Conservation (phyloP, 2,797 vertebrate species). For the Epinephelus malabaricus region DNA sequence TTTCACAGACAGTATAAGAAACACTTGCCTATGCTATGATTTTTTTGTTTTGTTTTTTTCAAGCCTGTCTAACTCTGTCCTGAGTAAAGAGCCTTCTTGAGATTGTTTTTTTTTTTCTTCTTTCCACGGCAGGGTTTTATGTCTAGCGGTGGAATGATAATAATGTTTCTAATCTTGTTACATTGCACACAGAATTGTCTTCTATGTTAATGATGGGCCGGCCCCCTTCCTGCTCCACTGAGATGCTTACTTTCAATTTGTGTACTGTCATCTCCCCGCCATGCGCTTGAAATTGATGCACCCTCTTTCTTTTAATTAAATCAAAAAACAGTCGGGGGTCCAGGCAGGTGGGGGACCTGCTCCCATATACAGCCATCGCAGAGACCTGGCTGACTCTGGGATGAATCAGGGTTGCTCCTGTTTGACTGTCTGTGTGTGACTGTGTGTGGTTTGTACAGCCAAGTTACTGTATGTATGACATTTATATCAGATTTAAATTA, state of each 20-base stretch:
- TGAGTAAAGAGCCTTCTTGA: constrained; percentile 40
- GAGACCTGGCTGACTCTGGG: constrained; percentile 59
- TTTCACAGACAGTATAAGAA: constrained; percentile 51
- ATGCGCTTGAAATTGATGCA: constrained; percentile 84
- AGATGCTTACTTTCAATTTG: constrained; percentile 89
- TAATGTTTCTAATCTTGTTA: constrained; percentile 90
- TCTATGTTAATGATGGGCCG: constrained; percentile 85
- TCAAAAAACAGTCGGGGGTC: constrained; percentile 82
- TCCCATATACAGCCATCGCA: constrained; percentile 64
- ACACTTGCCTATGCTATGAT: constrained; percentile 35
- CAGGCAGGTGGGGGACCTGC: constrained; percentile 69
- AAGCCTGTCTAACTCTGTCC: constrained; percentile 31
- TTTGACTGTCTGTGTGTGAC: background rate
- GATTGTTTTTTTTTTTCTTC: constrained; percentile 39
- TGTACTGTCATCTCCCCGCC: constrained; percentile 87
- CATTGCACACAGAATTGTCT: constrained; percentile 86
- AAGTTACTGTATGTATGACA: background rate
- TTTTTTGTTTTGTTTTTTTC: constrained; percentile 30
- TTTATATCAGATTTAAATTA: constrained; percentile 1
- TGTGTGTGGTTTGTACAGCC: constrained; percentile 7
- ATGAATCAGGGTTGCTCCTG: constrained; percentile 25
- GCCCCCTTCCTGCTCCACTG: constrained; percentile 76
- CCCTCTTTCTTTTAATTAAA: constrained; percentile 88
- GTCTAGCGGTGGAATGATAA: constrained; percentile 78
- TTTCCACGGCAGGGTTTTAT: constrained; percentile 65